Conservation (phyloP, 2,888 invertebrate species). For the Nemurella pictetii region DNA sequence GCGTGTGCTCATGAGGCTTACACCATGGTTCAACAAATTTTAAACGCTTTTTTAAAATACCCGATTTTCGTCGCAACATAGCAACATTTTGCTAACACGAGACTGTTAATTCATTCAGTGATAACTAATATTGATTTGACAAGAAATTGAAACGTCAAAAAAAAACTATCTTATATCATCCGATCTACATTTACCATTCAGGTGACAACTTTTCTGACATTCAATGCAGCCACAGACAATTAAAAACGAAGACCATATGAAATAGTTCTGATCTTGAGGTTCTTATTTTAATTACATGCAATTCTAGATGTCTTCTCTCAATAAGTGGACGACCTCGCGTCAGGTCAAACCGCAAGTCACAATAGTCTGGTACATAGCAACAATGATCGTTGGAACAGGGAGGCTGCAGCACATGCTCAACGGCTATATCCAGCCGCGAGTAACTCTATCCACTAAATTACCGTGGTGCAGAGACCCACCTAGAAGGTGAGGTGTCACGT, state of each 20-base stretch:
- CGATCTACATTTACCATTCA: too few species aligned
- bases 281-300: not conserved
- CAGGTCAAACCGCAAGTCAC: not conserved
- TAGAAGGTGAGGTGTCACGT: not conserved
- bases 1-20: too few species aligned
- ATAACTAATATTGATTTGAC: too few species aligned
- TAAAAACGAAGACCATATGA: not conserved
- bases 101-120: too few species aligned
- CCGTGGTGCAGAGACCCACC: not conserved
- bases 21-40: too few species aligned
- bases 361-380: constrained; percentile 1
- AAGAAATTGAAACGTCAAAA: too few species aligned
- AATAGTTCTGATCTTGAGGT: not conserved
- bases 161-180: too few species aligned
- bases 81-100: too few species aligned
- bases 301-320: not conserved
- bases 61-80: too few species aligned
- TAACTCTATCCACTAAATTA: constrained; percentile 20
- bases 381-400: not conserved
- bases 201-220: not conserved
- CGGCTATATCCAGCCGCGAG: not conserved
- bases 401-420: not conserved
- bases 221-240: not conserved
- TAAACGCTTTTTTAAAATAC: too few species aligned
- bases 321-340: not conserved